phyloP scores from a whole-genome alignment of 2,797 vertebrate species.

The Strix occidentalis region DNA sequence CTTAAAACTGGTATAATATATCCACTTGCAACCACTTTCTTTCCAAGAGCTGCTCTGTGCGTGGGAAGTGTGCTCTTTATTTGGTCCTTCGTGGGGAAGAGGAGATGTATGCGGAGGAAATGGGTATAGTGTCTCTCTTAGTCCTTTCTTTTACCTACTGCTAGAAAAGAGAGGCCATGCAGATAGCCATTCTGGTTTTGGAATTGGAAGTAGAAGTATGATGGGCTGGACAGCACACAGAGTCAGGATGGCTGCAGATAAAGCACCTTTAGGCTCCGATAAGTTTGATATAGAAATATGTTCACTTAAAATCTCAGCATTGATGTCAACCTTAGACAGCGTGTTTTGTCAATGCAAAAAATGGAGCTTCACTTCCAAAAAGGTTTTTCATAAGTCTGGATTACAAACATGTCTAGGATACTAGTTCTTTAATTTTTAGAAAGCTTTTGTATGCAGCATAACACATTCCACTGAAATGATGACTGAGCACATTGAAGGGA shows the following conservation, averaged over 20 bases:
- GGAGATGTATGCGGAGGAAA: not conserved
- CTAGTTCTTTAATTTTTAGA: not conserved
- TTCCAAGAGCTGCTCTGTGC: not conserved
- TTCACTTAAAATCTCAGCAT: not conserved
- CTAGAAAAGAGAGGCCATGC: not conserved
- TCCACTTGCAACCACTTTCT: not conserved
- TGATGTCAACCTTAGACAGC: not conserved
- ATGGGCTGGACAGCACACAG: not conserved
- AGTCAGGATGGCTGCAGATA: not conserved
- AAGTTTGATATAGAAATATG: not conserved
- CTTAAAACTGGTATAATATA: not conserved
- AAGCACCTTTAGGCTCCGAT: not conserved
- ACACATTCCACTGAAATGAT: rapidly evolving
- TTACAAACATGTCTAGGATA: not conserved
- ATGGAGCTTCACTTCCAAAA: not conserved
- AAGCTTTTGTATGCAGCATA: not conserved
- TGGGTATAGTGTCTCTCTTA: not conserved
- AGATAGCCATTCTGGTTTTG: not conserved
- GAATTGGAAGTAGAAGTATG: not conserved
- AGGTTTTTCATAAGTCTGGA: not conserved
- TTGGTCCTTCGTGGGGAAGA: not conserved
- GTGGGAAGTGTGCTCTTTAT: not conserved
- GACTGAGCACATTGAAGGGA: not conserved
- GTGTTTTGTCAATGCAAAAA: not conserved
- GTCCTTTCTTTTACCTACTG: not conserved